phyloP scores from a whole-genome alignment of 2,113 vertebrate genomes.

The Copsychus sechellarum region DNA sequence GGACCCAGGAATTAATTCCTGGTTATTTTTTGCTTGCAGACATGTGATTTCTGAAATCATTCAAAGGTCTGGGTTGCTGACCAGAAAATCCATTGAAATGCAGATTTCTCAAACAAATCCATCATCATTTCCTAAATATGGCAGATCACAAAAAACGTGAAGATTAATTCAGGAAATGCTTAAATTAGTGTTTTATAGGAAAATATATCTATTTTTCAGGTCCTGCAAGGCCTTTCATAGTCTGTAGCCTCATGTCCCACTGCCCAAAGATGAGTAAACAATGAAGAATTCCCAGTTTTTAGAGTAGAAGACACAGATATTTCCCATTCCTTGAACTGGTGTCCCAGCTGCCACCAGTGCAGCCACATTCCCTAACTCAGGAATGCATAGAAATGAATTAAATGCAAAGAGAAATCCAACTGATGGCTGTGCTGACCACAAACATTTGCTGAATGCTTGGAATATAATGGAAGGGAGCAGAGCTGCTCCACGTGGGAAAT shows the following conservation, averaged over 20 bases:
- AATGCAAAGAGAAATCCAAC: background rate
- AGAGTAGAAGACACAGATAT: background rate
- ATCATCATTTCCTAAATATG: background rate
- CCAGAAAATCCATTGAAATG: background rate
- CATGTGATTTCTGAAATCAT: background rate
- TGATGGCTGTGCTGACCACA: background rate
- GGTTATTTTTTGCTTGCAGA: background rate
- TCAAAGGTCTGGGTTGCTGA: background rate
- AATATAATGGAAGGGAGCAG: background rate
- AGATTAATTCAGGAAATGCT: background rate
- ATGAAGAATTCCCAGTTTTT: background rate
- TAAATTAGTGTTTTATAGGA: background rate
- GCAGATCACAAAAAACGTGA: background rate
- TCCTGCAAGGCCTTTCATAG: background rate
- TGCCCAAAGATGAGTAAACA: background rate
- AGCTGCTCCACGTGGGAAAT: background rate
- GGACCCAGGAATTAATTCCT: background rate
- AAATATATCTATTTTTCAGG: background rate
- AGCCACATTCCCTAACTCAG: background rate
- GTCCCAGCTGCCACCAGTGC: background rate
- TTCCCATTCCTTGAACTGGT: background rate
- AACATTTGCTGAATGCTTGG: constrained; percentile 20
- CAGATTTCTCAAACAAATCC: background rate
- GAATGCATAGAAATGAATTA: background rate
- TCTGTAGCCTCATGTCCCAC: background rate